Percentiles rank a stretch among this genome's conserved stretches.
These are phyloP conservation scores for Pitangus sulphuratus DNA, from an alignment of 2,797 vertebrate species.

Conservation along the genomic window DNA sequence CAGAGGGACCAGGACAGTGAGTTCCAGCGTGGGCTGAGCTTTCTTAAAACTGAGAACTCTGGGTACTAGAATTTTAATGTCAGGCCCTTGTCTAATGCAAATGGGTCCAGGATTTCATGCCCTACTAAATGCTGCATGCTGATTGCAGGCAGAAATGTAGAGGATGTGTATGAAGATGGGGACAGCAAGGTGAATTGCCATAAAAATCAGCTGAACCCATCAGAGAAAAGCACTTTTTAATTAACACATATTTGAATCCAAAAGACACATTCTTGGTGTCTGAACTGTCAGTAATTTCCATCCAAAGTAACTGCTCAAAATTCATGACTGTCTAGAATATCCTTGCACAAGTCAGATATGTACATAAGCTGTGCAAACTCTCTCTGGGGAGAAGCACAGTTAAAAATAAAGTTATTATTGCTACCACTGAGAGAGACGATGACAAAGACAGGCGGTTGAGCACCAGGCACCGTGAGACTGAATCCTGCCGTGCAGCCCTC, in stretches of 20 bases:
- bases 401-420: slow-evolving; percentile 48
- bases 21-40: neutral
- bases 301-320: slow-evolving; percentile 35
- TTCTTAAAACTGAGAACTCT: neutral
- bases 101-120: neutral
- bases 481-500: neutral
- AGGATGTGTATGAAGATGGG: neutral
- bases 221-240: slow-evolving; percentile 17
- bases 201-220: neutral
- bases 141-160: neutral
- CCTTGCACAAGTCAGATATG: neutral
- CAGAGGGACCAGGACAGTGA: neutral
- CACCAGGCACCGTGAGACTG: neutral
- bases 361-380: neutral
- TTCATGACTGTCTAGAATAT: slow-evolving; percentile 20
- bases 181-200: neutral
- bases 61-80: slow-evolving; percentile 11
- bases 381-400: slow-evolving; percentile 15
- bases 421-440: neutral
- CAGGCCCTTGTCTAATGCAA: neutral
- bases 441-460: neutral
- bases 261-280: neutral
- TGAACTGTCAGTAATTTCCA: slow-evolving; percentile 43
- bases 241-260: neutral
- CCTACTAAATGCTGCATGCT: neutral